phyloP scores from a whole-genome alignment of 1,140 invertebrate species.

The Chelonus insularis region DNA sequence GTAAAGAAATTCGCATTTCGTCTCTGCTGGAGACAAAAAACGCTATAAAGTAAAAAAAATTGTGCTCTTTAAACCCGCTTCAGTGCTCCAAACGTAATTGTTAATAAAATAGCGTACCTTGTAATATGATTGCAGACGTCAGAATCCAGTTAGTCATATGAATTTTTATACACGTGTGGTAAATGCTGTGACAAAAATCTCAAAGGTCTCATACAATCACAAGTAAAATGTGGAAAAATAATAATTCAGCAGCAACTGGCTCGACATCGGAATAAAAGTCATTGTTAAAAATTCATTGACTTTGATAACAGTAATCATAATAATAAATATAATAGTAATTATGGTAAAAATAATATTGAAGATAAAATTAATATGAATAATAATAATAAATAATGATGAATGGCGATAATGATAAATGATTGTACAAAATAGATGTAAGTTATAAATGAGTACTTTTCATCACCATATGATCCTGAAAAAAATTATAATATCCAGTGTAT shows the following conservation, averaged over 20 bases:
- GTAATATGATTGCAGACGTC: slow-evolving; percentile 24
- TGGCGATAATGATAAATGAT: background rate
- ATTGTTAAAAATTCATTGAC: no score
- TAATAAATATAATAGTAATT: slow-evolving; percentile 3
- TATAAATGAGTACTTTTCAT: background rate
- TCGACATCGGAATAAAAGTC: background rate
- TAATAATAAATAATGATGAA: background rate
- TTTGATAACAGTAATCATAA: no score
- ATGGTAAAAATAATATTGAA: background rate
- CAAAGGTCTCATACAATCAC: background rate
- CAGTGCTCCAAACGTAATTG: slow-evolving; percentile 13
- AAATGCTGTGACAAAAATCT: background rate
- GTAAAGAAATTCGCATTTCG: background rate
- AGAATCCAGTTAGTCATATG: slow-evolving; percentile 25
- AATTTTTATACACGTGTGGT: slow-evolving; percentile 14
- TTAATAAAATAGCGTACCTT: slow-evolving; percentile 20
- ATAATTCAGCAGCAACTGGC: no score
- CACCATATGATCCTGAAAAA: background rate
- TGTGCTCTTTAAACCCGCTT: slow-evolving; percentile 9
- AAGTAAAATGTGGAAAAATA: background rate
- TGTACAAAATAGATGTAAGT: slow-evolving; percentile 18
- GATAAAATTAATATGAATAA: no score
- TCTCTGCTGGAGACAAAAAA: background rate
- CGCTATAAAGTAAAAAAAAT: background rate
- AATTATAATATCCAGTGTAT: slow-evolving; percentile 5